Evolutionary conservation across 2,113 vertebrate genomes (phyloP).

Genomic region (Phaethornis superciliosus): DNA sequence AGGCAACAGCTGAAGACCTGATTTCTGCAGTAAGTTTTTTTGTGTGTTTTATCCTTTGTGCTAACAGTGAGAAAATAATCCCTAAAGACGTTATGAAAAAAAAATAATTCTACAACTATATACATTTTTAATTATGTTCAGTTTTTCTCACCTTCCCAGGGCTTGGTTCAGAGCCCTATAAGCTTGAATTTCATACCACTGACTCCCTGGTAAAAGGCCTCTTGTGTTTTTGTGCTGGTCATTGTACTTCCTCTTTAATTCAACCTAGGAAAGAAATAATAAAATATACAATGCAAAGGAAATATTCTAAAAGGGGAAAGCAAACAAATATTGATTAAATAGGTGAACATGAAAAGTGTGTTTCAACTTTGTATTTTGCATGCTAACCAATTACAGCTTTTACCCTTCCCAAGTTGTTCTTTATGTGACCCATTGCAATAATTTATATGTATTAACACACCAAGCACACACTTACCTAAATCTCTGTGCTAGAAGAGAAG

Average conservation of each 20-base stretch:
- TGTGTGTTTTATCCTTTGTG: background rate
- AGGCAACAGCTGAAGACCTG: background rate
- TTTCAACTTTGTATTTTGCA: background rate
- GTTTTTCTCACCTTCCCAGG: conserved; percentile 86
- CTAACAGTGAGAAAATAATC: background rate
- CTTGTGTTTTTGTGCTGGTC: conserved; percentile 88
- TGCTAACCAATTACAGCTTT: background rate
- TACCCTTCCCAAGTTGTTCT: background rate
- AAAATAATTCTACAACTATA: background rate
- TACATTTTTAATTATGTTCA: background rate
- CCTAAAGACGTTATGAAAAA: background rate
- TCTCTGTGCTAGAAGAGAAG: background rate
- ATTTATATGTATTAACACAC: background rate
- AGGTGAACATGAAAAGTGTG: background rate
- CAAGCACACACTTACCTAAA: background rate
- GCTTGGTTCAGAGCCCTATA: conserved; percentile 97
- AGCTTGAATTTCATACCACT: conserved; percentile 98
- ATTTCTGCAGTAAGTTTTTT: background rate
- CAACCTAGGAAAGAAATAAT: conserved; percentile 81
- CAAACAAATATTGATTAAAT: background rate
- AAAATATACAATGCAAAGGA: background rate
- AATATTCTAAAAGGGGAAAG: background rate
- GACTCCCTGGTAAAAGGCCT: conserved; percentile 89
- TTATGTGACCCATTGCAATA: background rate
- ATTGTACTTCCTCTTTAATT: conserved; percentile 96